Evolutionary conservation across 2,797 vertebrate genomes (phyloP).

Genomic region (Streptopelia turtur): DNA sequence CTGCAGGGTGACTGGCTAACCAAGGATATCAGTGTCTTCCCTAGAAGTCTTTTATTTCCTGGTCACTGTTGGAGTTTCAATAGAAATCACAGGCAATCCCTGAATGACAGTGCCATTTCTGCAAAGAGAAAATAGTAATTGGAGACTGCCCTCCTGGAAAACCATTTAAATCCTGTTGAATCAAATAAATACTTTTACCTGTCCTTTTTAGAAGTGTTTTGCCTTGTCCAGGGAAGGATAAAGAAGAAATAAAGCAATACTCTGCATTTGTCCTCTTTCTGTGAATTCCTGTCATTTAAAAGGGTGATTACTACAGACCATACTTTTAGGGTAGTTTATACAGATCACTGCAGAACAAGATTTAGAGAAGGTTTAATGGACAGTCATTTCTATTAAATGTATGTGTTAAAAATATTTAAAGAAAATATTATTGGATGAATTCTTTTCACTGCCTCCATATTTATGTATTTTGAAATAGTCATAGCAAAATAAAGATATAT

Average conservation of each 20-base stretch:
- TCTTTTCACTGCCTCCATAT: background rate
- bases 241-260: background rate
- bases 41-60: background rate
- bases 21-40: background rate
- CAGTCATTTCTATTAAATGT: background rate
- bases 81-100: background rate
- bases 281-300: background rate
- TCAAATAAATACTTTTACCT: background rate
- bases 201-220: background rate
- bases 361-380: background rate
- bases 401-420: background rate
- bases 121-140: background rate
- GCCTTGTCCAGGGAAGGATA: background rate
- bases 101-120: slow-evolving; percentile 20
- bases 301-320: background rate
- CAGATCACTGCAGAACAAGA: background rate
- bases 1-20: background rate
- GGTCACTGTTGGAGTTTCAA: background rate
- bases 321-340: background rate
- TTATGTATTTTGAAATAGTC: background rate
- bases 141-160: slow-evolving; percentile 26
- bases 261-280: background rate
- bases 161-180: background rate
- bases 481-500: background rate
- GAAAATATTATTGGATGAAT: background rate